These are phyloP conservation scores for Tachypleus tridentatus DNA, from an alignment of 1,140 invertebrate genomes.

Conservation along the genomic window DNA sequence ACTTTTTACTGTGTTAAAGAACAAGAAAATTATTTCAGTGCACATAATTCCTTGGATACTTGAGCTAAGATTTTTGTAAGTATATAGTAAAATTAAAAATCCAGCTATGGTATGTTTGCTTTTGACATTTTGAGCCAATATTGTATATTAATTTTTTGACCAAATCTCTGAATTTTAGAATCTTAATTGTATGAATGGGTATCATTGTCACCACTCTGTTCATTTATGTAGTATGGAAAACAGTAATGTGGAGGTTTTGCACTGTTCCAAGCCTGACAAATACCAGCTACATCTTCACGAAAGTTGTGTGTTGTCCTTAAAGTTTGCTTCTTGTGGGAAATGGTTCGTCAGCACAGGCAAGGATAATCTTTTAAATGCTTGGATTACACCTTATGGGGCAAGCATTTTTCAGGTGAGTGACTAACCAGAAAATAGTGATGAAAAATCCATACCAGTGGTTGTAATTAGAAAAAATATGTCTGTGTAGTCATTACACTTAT, in stretches of 20 bases:
- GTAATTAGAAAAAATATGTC: neutral
- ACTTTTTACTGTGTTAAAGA: too few species aligned
- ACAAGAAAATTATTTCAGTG: too few species aligned
- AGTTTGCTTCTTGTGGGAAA: conserved; percentile 93
- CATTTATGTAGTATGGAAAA: conserved; percentile 66
- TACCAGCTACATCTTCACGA: conserved; percentile 98
- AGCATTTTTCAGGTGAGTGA: conserved; percentile 86
- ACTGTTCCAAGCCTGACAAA: conserved; percentile 88
- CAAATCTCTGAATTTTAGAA: too few species aligned
- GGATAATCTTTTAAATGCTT: conserved; percentile 94
- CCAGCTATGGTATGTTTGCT: too few species aligned
- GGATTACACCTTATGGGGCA: conserved; percentile 95
- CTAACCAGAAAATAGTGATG: neutral
- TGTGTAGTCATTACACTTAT: neutral
- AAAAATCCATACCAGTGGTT: too few species aligned
- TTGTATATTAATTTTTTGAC: too few species aligned
- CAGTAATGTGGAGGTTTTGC: conserved; percentile 88
- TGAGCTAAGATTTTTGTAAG: too few species aligned
- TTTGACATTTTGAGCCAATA: too few species aligned
- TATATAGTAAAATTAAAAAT: too few species aligned
- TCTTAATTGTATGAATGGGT: too few species aligned
- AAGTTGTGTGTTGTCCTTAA: conserved; percentile 90
- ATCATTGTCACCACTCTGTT: too few species aligned
- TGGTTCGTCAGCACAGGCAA: conserved; percentile 99
- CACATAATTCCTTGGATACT: too few species aligned